Evolutionary conservation across 2,888 invertebrate species (phyloP), one percentile per base, ranked within the genome.

Genomic region (Monochamus alternatus): DNA sequence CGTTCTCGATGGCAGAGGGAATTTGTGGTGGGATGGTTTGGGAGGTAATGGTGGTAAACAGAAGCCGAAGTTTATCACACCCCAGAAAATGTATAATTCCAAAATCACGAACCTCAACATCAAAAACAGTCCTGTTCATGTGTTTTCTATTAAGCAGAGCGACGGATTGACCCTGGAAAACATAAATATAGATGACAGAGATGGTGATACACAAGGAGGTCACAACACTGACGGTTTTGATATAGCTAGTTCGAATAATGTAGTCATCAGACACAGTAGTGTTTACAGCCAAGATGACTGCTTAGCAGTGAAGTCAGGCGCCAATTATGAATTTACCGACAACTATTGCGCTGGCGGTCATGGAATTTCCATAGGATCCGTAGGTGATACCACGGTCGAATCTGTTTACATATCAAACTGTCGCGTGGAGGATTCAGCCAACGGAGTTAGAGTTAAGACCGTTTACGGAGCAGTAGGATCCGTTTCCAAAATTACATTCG

Each of bases 261-360:
- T 82, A 14, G 66, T 75, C 52, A 76, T 83, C 10, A 75, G 75
- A 74, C 74, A 79, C 59, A 74, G 76, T 22, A 68, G 72, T 12
- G 81, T 83, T 1, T 72, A 76, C 10, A 83, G 82, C 72, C 83
- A 83, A 65, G 83, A 83, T 63, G 83, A 82, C 58, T 83, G 83
- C 73, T 72, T 83, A 5, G 83, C 80, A 8, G 72, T 83, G 3
- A 80, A 77, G 12, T 65, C 77, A 9, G 83, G 81, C 31, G 62
- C 70, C 3, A 72, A 80, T 31, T 74, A 81, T 30, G 59, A 77
- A 0, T 74, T 83, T 55, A 75, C 77, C 3, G 75, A 78, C 14
- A 73, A 80, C 47, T 76, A 68, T 58, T 83, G 83, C 62, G 74
- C 77, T 30, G 83, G 83, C 30, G 79, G 80, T 3, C 81, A 82